A percentile compares a stretch with the other conserved stretches of the same genome.
These are phyloP conservation scores for Aculops lycopersici DNA, from an alignment of 1,140 invertebrate genomes.

Conservation along the genomic window DNA sequence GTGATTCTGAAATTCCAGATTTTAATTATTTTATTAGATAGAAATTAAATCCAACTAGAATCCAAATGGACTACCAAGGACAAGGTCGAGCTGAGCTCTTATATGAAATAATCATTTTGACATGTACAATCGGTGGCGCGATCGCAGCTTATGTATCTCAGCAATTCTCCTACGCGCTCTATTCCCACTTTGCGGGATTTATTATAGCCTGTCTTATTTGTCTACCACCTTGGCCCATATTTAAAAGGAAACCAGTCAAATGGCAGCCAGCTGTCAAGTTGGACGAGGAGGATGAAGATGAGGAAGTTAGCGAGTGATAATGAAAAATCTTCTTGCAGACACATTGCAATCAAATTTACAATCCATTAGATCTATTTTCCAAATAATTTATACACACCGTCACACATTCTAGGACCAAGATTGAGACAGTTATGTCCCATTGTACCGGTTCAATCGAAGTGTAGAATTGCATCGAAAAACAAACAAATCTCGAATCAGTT, in stretches of 20 bases:
- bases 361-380: too few species aligned
- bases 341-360: too few species aligned
- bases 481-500: neutral
- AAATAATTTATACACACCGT: neutral
- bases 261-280: neutral
- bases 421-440: neutral
- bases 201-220: neutral
- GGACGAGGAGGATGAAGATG: too few species aligned
- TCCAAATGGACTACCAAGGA: constrained; percentile 3
- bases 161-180: neutral
- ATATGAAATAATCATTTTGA: neutral
- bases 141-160: neutral
- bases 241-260: neutral
- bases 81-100: neutral
- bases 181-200: neutral
- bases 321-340: neutral
- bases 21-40: too few species aligned
- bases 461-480: neutral
- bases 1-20: too few species aligned
- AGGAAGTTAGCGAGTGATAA: too few species aligned
- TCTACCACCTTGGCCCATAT: neutral
- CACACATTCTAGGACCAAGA: neutral
- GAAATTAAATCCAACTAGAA: constrained; percentile 3
- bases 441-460: neutral
- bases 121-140: neutral